Conservation (phyloP, 2,797 vertebrate species). For the Xenops minutus region DNA sequence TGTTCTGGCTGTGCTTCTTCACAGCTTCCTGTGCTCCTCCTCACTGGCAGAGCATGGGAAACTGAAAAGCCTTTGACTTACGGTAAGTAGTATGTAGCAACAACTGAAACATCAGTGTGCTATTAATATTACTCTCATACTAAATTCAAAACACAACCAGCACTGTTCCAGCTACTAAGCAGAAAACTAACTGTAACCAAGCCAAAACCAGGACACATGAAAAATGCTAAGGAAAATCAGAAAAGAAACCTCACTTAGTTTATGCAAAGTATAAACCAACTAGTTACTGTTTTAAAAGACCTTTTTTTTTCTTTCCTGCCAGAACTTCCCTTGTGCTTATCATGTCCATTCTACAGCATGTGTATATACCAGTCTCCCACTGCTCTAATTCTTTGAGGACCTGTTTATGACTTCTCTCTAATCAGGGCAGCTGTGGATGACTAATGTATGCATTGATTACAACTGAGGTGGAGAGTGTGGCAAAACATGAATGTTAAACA, state of each 20-base stretch:
- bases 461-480: neutral
- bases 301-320: neutral
- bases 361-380: neutral
- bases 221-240: neutral
- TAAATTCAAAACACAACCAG: neutral
- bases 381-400: neutral
- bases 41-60: neutral
- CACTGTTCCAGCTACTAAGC: neutral
- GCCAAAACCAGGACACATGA: neutral
- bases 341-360: neutral
- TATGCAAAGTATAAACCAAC: neutral
- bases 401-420: neutral
- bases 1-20: neutral
- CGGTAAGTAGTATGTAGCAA: neutral
- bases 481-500: neutral
- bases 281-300: neutral
- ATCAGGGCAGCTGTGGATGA: neutral
- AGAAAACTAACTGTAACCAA: neutral
- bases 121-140: neutral
- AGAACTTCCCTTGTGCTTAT: neutral
- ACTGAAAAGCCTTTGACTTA: neutral
- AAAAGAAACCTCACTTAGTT: neutral
- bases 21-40: neutral
- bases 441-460: neutral
- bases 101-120: neutral